Evolutionary conservation across 2,888 invertebrate species (phyloP).

Genomic region (Sisyra terminalis): DNA sequence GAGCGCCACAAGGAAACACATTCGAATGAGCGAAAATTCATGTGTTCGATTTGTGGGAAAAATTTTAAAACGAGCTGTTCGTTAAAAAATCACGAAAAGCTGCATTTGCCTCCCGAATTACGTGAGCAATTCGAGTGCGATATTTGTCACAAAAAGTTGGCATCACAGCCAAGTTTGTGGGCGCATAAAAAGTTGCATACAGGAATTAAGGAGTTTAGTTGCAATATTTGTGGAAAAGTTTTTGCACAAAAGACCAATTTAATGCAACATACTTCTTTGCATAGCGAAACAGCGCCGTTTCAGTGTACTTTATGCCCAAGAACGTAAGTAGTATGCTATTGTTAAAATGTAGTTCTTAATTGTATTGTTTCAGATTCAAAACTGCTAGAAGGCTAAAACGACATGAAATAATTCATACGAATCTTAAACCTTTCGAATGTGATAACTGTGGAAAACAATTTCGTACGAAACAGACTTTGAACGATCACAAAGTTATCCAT

Average conservation of each 20-base stretch:
- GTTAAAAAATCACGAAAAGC: neutral
- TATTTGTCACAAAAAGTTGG: conserved; percentile 2
- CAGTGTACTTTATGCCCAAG: neutral
- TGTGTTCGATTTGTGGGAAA: conserved; percentile 2
- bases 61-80: neutral
- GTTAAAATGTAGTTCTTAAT: too few relatives aligned
- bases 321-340: neutral
- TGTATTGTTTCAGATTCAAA: neutral
- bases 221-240: conserved; percentile 3
- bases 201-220: conserved; percentile 1
- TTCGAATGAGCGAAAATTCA: neutral
- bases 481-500: conserved; percentile 3
- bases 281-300: neutral
- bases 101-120: neutral
- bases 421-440: conserved; percentile 1
- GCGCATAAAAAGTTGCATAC: conserved; percentile 3
- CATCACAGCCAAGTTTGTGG: neutral
- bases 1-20: conserved; percentile 2
- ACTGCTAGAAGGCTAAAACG: conserved; percentile 2
- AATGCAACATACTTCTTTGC: neutral
- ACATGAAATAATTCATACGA: conserved; percentile 1
- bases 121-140: neutral
- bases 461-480: conserved; percentile 1
- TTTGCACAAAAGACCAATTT: conserved; percentile 3
- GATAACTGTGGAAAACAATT: neutral